These are phyloP conservation scores for Neoitamus cyanurus DNA, from an alignment of 2,888 invertebrate genomes.

Conservation along the genomic window DNA sequence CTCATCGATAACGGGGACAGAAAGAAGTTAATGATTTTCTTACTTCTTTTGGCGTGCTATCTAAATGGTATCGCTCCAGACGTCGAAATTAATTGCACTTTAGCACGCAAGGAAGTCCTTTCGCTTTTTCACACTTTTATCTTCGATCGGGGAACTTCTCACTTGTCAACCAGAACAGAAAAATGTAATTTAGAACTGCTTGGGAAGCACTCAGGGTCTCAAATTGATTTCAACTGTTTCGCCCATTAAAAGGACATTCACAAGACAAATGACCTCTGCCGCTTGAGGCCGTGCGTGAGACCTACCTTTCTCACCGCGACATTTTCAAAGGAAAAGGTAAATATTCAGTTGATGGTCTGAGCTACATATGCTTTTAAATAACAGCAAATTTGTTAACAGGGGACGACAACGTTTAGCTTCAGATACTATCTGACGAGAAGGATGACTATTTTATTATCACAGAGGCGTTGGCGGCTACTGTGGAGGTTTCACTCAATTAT, in stretches of 20 bases:
- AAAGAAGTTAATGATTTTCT: constrained; percentile 34
- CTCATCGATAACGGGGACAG: constrained; percentile 1
- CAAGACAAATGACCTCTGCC: not conserved
- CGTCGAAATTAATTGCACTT: constrained; percentile 14
- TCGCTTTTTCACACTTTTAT: constrained; percentile 32
- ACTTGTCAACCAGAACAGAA: constrained; percentile 34
- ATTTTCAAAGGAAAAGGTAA: not conserved
- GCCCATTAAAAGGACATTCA: constrained; percentile 17
- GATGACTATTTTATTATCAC: no score
- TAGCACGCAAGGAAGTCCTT: constrained; percentile 25
- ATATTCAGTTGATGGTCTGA: not conserved
- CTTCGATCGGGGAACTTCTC: constrained; percentile 22
- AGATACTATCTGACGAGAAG: no score
- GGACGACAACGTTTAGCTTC: no score
- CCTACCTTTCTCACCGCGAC: not conserved
- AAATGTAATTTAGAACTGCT: constrained; percentile 23
- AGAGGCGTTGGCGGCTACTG: no score
- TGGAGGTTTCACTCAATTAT: no score
- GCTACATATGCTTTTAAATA: not conserved
- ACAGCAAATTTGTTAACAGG: not conserved
- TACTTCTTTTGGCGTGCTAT: not conserved
- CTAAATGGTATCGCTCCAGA: constrained; percentile 24
- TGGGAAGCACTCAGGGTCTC: not conserved
- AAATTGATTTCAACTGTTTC: constrained; percentile 7
- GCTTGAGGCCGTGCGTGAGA: not conserved